Base-by-base conservation (phyloP, 2,888 invertebrate genomes). In the Nomada hirtipes region DNA sequence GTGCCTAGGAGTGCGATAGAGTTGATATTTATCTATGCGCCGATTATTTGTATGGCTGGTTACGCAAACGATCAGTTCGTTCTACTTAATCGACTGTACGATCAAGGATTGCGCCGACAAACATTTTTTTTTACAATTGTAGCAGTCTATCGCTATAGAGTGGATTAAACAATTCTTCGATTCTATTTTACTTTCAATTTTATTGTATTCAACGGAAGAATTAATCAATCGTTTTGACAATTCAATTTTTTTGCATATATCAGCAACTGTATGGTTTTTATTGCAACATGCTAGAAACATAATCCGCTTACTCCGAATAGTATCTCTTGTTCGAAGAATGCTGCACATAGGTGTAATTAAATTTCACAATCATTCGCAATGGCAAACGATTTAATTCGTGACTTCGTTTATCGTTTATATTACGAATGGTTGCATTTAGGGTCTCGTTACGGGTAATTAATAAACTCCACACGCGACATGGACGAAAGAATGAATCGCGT, bases 311-410 rank as follows among this genome's bases (percentile, higher is more conserved):
- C 20, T 20, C 20, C 10, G 20, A 57, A 7, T 11, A 23, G 15
- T 15, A 29, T 47, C 10, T 69, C 26, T 47, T 13, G 9, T 42
- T 57, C 4, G 13, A 9, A 10, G 44, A 26, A 59, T 47, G 44
- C 11, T 26, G 13, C 9, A 10, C 7, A 53, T 9, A 47, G 13
- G 26, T 44, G 23, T 57, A 23, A 42, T 2, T 18, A 26, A 42
- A 23, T 23, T 0, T 36, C 23, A n/a, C 42, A 26, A 57, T 26
- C 42, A 15, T 42, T 36, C 23, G 15, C 2, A 59, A 44, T 26
- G 44, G 26, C 26, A 69, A 63, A 63, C 3, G 13, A 42, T 18
- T 71, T 53, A 71, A 53, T 71, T 42, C 23, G 42, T 36, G 23
- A 11, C 10, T 23, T 71, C 10, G 1, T 36, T 61, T 23, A 18